Evolutionary conservation across 2,888 invertebrate genomes (phyloP), one percentile per base, ranked within the genome.

Genomic region (Philonicus albiceps): DNA sequence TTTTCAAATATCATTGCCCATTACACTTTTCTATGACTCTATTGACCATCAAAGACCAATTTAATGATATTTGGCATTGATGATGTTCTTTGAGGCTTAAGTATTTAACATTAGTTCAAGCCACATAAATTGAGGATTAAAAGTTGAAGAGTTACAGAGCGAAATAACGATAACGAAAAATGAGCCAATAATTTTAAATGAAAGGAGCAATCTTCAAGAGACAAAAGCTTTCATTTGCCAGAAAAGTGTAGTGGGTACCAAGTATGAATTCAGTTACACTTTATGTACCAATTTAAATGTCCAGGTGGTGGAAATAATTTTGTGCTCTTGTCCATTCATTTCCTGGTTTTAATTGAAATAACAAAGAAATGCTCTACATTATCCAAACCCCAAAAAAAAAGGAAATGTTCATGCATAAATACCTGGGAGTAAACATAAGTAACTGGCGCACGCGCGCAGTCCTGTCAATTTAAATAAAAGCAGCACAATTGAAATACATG

Each of bases 381-480:
- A 11, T 19, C 1, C 30, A 55, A 81, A 64, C 53, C 81, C 55
- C 8, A 55, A 81, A n/a, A n/a, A n/a, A n/a, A n/a, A n/a, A n/a
- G n/a, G n/a, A n/a, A 81, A 31, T 53, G 81, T 55, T 55, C 81
- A 84, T 84, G 84, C 84, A 72, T 84, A 84, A 72, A 40, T 84
- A 22, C 22, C 16, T 22, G 55, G 40, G n/a, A 43, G 43, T 5
- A 55, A 86, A 78, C 76, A 72, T 80, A 86, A 86, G 80, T 78
- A 53, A 31, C n/a, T 72, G 55, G 49, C 55, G 86, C 87, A 87
- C 87, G 86, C 87, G 87, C 73, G 19, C 49, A 85, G 78, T 78
- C 37, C 74, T 83, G 87, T 86, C 87, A 87, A 43, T 87, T 85
- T 87, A 49, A 87, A 87, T 87, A 81, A 85, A n/a, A 86, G 73